Percentiles rank a stretch among this genome's conserved stretches.
Evolutionary conservation across 2,113 vertebrate genomes (phyloP).

Genomic region (Mobula birostris): DNA sequence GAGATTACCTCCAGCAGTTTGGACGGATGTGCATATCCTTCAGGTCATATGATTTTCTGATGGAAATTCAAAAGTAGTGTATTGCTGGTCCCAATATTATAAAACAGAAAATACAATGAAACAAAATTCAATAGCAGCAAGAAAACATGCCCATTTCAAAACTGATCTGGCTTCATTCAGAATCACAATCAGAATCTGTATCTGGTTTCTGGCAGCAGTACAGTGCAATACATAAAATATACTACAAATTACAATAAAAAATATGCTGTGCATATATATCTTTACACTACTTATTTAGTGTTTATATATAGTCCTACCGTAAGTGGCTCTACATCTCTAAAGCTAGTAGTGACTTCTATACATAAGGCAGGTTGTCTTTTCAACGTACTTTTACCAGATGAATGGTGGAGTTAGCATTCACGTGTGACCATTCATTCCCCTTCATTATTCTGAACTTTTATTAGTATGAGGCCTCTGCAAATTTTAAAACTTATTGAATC

Average conservation of each 20-base stretch:
- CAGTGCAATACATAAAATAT: no score
- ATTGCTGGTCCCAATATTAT: not conserved
- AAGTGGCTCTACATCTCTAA: not conserved
- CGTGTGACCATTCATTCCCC: not conserved
- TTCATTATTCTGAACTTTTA: not conserved
- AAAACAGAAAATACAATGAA: not conserved
- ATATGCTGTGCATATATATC: no score
- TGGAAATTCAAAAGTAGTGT: not conserved
- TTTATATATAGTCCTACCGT: not conserved
- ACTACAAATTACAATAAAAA: no score
- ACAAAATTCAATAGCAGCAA: not conserved
- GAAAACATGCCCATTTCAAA: not conserved
- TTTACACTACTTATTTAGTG: no score
- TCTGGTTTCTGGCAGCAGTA: no score
- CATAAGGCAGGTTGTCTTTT: not conserved
- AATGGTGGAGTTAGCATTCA: not conserved
- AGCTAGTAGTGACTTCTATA: not conserved
- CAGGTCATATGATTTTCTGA: not conserved
- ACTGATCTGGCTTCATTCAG: not conserved
- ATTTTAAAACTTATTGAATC: not conserved
- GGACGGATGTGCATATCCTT: not conserved
- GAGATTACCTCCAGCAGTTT: not conserved
- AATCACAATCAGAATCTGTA: no score
- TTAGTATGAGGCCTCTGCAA: not conserved
- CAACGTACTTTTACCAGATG: not conserved